Evolutionary conservation across 2,888 invertebrate genomes (phyloP).

Genomic region (Troides aeacus): DNA sequence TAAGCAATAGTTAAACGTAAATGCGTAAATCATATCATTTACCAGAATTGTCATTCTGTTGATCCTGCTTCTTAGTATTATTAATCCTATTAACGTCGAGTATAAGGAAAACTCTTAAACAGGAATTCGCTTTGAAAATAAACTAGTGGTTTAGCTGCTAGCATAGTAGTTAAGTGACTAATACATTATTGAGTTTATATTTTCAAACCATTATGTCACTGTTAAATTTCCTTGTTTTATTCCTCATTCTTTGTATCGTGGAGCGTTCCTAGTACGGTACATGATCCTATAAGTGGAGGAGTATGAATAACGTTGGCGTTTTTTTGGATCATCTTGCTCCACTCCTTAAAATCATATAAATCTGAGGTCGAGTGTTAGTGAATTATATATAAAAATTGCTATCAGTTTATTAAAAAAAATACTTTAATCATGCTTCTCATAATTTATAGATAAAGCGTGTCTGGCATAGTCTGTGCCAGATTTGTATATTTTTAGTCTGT

Average conservation of each 20-base stretch:
- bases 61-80: neutral
- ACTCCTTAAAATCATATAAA: too few relatives aligned
- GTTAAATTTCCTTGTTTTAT: too few relatives aligned
- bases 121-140: neutral
- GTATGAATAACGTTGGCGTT: too few relatives aligned
- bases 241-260: too few relatives aligned
- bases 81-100: neutral
- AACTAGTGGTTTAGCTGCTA: slow-evolving; percentile 8
- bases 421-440: slow-evolving; percentile 11
- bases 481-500: slow-evolving; percentile 26
- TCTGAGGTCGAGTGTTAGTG: too few relatives aligned
- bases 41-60: neutral
- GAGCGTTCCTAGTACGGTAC: too few relatives aligned
- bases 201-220: too few relatives aligned
- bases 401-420: slow-evolving; percentile 6
- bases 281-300: too few relatives aligned
- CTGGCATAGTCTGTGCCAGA: slow-evolving; percentile 14
- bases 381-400: too few relatives aligned
- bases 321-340: too few relatives aligned
- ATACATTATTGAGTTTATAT: slow-evolving; percentile 8
- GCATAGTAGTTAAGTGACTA: slow-evolving; percentile 23
- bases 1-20: neutral
- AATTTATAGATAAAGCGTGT: slow-evolving; percentile 20
- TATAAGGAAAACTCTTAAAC: slow-evolving; percentile 4
- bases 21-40: neutral